A percentile compares a stretch with the other conserved stretches of the same genome.
phyloP scores from a whole-genome alignment of 2,888 invertebrate genomes.

The Leptopilina myrica region DNA sequence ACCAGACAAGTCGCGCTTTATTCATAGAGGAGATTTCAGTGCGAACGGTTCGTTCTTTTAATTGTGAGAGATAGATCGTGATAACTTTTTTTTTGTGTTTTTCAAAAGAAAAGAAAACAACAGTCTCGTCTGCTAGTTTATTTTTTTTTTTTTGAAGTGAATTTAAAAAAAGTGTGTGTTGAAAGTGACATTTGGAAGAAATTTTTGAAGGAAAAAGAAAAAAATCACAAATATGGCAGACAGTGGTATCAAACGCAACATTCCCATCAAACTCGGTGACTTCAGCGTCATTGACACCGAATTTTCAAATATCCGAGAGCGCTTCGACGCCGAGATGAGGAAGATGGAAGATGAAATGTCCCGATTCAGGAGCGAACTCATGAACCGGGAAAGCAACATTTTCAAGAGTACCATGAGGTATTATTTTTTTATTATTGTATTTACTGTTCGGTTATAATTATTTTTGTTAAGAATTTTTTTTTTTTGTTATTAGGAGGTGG shows the following conservation, averaged over 20 bases:
- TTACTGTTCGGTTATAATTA: background rate
- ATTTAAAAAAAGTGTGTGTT: constrained; percentile 36
- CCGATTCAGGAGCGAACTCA: constrained; percentile 93
- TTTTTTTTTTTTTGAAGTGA: background rate
- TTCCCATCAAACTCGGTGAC: constrained; percentile 95
- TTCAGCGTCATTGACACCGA: constrained; percentile 97
- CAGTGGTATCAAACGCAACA: constrained; percentile 90
- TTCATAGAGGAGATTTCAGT: constrained; percentile 62
- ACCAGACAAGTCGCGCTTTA: constrained; percentile 68
- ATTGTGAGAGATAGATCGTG: constrained; percentile 3
- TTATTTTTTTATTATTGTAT: constrained; percentile 1
- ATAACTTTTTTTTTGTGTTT: constrained; percentile 5
- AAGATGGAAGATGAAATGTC: constrained; percentile 99
- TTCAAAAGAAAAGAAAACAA: background rate
- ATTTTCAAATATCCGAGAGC: constrained; percentile 96
- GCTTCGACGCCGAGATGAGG: constrained; percentile 97
- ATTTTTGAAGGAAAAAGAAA: constrained; percentile 1
- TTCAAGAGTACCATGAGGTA: constrained; percentile 94
- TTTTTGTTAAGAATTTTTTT: background rate
- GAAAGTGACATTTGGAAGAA: constrained; percentile 43
- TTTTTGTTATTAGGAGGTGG: too few species aligned
- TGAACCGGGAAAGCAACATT: constrained; percentile 94
- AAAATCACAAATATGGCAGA: constrained; percentile 83
- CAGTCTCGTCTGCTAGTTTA: constrained; percentile 18
- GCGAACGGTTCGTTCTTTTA: constrained; percentile 39